Base-by-base conservation (phyloP, 2,113 vertebrate species). In the Hepsetus odoe region DNA sequence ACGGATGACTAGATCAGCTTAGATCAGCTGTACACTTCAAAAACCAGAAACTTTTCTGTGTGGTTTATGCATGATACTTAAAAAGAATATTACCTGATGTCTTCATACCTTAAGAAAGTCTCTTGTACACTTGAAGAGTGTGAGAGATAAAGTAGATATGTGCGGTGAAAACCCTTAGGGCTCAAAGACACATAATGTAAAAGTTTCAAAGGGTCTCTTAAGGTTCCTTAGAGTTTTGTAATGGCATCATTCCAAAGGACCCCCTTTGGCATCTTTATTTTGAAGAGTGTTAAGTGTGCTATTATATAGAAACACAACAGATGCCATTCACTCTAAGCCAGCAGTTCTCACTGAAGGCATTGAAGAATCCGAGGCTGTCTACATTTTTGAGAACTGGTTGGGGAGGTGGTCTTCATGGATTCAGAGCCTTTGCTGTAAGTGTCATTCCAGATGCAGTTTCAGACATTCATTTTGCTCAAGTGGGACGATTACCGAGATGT, bases 401-500 rank as follows among this genome's bases (percentile, higher is more conserved):
- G 51, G 4, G 20, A 11, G n/a, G n/a, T n/a, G 51, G 51, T 24
- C 22, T 22, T 55, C n/a, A 24, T 24, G 4, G 18, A 44, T 14
- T 44, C 13, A 44, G 51, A 5, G 6, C 46, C 12, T 1, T 7
- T 10, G 8, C 46, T 75, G 13, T 38, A 18, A 51, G 46, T 20
- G 32, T 33, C 32, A 9, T 16, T 30, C 7, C 4, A 33, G 1
- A 6, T 67, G 46, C 7, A 32, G 16, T 20, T 40, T 66, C 16
- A 40, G 61, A 53, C 22, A n/a, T 46, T 55, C 16, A 28, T 66
- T 53, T 66, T 62, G 51, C 69, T 16, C 24, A 16, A 72, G 44
- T 16, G 14, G 2, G 26, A 14, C 46, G 58, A 69, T 68, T 62
- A 46, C 24, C 22, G 56, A 26, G 72, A 56, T 38, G 70, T 55